Conservation (phyloP, 2,113 vertebrate genomes). For the Carassius auratus region DNA sequence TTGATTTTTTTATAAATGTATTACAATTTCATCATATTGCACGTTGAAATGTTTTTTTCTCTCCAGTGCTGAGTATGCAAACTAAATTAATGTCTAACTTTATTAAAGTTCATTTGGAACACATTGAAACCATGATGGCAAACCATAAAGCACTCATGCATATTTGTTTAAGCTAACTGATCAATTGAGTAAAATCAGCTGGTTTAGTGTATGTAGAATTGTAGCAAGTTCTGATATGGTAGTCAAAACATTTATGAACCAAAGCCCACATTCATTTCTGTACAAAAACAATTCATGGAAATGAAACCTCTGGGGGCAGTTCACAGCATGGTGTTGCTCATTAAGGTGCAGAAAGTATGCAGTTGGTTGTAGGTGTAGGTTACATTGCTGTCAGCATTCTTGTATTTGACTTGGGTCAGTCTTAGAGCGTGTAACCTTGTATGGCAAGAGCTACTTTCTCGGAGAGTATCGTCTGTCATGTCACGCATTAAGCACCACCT, state of each 20-base stretch:
- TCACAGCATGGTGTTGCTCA: not conserved
- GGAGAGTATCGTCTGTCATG: slow-evolving; percentile 67
- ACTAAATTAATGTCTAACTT: not conserved
- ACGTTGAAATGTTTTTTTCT: no score
- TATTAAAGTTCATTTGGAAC: not conserved
- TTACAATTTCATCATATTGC: not conserved
- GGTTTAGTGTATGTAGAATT: not conserved
- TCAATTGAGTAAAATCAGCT: not conserved
- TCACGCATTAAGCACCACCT: slow-evolving; percentile 53
- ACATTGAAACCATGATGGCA: not conserved
- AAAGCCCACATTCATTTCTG: not conserved
- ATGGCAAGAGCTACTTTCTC: slow-evolving; percentile 60
- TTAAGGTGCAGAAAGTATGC: slow-evolving; percentile 12
- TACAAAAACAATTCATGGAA: not conserved
- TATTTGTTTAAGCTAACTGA: not conserved
- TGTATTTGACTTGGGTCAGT: slow-evolving; percentile 45
- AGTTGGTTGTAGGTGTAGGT: slow-evolving; percentile 55
- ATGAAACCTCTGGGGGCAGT: not conserved
- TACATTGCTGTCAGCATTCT: slow-evolving; percentile 71
- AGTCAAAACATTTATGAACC: not conserved
- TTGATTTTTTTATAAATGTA: not conserved
- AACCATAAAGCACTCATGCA: not conserved
- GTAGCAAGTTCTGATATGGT: not conserved
- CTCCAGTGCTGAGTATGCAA: no score
- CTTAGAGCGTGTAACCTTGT: slow-evolving; percentile 61